Conservation (phyloP, 1,140 invertebrate species). For the Aphis craccivora region DNA sequence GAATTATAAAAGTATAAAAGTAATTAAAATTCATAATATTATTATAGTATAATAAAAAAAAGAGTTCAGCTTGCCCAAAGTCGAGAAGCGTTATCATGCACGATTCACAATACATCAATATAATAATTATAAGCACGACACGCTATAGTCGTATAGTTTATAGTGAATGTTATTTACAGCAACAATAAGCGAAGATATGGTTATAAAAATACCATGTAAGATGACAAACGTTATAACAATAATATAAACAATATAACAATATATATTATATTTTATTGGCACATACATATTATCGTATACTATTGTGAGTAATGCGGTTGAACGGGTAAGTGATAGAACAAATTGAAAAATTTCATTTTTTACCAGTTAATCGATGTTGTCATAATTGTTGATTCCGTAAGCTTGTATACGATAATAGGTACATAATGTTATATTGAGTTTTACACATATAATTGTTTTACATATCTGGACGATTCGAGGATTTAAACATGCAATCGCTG, state of each 20-base stretch:
- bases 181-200: not conserved
- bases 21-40: not conserved
- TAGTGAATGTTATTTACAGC: not conserved
- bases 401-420: not conserved
- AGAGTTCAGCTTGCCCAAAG: constrained; percentile 58
- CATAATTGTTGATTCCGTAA: not conserved
- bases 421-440: not conserved
- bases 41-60: not conserved
- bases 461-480: not conserved
- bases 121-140: not conserved
- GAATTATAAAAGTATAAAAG: constrained; percentile 1
- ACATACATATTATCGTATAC: not conserved
- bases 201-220: not conserved
- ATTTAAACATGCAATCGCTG: not conserved
- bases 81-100: constrained; percentile 53
- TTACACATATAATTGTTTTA: too few species aligned
- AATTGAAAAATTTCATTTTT: too few species aligned
- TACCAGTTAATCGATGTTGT: too few species aligned
- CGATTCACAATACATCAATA: not conserved
- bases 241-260: not conserved
- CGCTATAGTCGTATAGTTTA: not conserved
- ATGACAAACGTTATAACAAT: not conserved
- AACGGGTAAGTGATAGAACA: too few species aligned
- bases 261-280: not conserved
- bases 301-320: not conserved